Evolutionary conservation across 2,113 vertebrate species (phyloP).

Genomic region (Gymnarchus niloticus): DNA sequence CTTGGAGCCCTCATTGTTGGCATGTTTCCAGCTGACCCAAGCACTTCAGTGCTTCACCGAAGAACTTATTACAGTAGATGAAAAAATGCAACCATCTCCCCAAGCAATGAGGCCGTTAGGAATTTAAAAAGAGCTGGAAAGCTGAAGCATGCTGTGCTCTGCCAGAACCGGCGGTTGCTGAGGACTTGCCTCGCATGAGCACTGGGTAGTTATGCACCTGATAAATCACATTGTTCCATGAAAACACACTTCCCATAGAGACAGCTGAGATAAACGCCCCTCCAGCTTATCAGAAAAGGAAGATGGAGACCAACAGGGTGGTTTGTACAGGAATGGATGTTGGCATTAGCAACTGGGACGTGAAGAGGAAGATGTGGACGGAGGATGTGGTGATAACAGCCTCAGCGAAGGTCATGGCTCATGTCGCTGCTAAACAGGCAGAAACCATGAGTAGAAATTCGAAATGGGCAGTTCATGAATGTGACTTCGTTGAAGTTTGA

Average conservation of each 20-base stretch:
- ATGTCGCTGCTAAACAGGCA: neutral
- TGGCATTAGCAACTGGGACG: neutral
- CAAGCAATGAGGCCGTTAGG: neutral
- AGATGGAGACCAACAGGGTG: neutral
- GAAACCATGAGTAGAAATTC: neutral
- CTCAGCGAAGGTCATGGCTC: neutral
- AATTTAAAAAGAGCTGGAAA: neutral
- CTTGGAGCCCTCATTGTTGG: neutral
- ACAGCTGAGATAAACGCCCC: neutral
- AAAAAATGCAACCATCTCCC: neutral
- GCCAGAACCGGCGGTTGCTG: neutral
- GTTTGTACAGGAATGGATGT: neutral
- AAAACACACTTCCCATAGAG: too few relatives aligned
- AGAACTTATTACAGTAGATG: neutral
- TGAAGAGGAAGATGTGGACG: neutral
- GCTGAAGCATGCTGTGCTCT: neutral
- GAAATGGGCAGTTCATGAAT: neutral
- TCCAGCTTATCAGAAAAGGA: too few relatives aligned
- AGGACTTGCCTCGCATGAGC: neutral
- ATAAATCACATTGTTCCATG: neutral
- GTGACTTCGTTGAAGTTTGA: neutral
- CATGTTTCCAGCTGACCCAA: neutral
- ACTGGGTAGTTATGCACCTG: neutral
- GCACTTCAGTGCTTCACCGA: neutral
- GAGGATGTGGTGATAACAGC: neutral